phyloP scores from a whole-genome alignment of 2,797 vertebrate species.

The Masticophis lateralis region DNA sequence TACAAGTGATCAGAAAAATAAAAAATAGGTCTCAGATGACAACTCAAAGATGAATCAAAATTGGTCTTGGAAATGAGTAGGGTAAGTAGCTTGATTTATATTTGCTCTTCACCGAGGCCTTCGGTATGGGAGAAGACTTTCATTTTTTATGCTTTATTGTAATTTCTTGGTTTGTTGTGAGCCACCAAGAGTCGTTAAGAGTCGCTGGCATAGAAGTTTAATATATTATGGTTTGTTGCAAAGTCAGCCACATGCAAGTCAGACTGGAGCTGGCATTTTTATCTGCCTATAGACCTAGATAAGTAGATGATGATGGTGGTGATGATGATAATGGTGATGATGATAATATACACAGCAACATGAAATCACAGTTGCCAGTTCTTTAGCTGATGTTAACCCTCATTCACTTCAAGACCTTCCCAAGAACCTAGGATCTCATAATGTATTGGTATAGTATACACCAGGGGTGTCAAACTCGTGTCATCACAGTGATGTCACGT shows the following conservation, averaged over 20 bases:
- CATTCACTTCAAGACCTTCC: not conserved
- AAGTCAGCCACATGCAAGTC: not conserved
- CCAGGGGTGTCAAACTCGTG: no score
- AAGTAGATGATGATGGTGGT: no score
- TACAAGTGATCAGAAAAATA: not conserved
- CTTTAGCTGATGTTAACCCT: not conserved
- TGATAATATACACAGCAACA: not conserved
- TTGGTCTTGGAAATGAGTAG: not conserved
- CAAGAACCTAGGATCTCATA: not conserved
- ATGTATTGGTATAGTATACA: not conserved
- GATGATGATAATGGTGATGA: not conserved
- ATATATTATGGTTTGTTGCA: not conserved
- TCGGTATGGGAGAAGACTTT: not conserved
- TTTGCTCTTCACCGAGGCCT: not conserved
- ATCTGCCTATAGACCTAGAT: not conserved
- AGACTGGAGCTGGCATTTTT: not conserved
- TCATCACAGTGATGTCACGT: accelerated
- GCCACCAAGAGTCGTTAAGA: not conserved
- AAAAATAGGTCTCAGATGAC: not conserved
- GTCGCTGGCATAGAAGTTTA: not conserved
- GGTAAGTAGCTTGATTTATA: not conserved
- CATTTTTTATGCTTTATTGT: not conserved
- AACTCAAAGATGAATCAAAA: not conserved
- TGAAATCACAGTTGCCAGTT: not conserved
- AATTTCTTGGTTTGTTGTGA: not conserved